Evolutionary conservation across 2,113 vertebrate genomes (phyloP).

Genomic region (Thamnophis sirtalis): DNA sequence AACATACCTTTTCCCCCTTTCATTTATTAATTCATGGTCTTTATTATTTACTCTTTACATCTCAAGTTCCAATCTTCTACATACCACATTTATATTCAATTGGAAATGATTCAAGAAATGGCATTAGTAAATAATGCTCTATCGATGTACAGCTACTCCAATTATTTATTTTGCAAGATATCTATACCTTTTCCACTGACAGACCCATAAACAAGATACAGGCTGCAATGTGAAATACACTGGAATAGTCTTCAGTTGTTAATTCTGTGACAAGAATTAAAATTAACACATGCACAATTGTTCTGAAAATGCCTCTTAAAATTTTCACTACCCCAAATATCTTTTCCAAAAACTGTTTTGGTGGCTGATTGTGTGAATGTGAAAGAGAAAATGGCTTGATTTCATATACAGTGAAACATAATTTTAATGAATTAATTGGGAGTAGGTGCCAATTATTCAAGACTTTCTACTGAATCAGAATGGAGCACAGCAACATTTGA

Average conservation of each 20-base stretch:
- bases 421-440: neutral
- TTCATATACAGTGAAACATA: neutral
- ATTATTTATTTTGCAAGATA: neutral
- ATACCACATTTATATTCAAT: neutral
- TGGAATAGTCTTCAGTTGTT: neutral
- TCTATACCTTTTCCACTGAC: neutral
- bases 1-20: neutral
- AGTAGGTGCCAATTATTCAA: neutral
- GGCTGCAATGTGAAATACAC: neutral
- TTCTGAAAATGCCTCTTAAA: neutral
- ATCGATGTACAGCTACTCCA: neutral
- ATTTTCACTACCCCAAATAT: slow-evolving; percentile 34
- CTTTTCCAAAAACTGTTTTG: slow-evolving; percentile 50
- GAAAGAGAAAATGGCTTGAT: slow-evolving; percentile 39
- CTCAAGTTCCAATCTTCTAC: neutral
- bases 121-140: neutral
- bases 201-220: neutral
- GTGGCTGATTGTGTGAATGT: slow-evolving; percentile 33
- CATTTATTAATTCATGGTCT: neutral
- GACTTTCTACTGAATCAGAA: neutral
- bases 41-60: neutral
- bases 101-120: neutral
- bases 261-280: neutral
- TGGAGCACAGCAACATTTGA: neutral
- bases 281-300: neutral